These are phyloP conservation scores for Actias luna DNA, from an alignment of 2,888 invertebrate genomes.

Conservation along the genomic window DNA sequence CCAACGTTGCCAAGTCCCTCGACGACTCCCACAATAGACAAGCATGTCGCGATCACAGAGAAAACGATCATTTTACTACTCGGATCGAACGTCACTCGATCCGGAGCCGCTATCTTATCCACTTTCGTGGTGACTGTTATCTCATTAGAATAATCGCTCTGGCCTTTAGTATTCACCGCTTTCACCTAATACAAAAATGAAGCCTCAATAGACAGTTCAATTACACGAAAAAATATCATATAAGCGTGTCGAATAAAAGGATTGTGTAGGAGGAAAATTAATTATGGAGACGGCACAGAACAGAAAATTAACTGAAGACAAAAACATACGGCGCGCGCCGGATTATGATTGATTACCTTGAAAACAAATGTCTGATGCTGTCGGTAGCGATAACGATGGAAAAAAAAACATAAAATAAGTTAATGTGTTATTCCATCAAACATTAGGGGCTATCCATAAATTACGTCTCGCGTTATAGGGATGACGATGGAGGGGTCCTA, in stretches of 20 bases:
- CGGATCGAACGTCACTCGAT: constrained; percentile 92
- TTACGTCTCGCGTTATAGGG: too few species aligned
- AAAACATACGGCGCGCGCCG: constrained; percentile 42
- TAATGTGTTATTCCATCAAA: constrained; percentile 34
- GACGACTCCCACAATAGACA: constrained; percentile 88
- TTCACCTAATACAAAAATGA: constrained; percentile 81
- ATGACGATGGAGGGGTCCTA: too few species aligned
- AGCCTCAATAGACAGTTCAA: neutral
- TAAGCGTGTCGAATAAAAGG: constrained; percentile 46
- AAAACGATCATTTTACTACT: constrained; percentile 88
- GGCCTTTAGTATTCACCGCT: constrained; percentile 93
- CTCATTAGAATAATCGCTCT: constrained; percentile 93
- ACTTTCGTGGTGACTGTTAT: constrained; percentile 91
- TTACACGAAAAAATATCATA: neutral
- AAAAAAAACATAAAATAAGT: constrained; percentile 46
- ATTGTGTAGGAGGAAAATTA: too few species aligned
- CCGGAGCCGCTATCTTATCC: constrained; percentile 90
- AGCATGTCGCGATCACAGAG: constrained; percentile 89
- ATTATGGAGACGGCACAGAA: constrained; percentile 43
- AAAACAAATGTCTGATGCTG: constrained; percentile 78
- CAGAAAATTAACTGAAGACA: constrained; percentile 38
- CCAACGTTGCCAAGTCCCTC: constrained; percentile 82
- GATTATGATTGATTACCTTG: constrained; percentile 71
- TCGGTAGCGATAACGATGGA: constrained; percentile 72
- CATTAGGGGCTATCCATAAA: too few species aligned